These are phyloP conservation scores for Sigmodon hispidus DNA, from an alignment of 2,113 vertebrate genomes.

Conservation along the genomic window DNA sequence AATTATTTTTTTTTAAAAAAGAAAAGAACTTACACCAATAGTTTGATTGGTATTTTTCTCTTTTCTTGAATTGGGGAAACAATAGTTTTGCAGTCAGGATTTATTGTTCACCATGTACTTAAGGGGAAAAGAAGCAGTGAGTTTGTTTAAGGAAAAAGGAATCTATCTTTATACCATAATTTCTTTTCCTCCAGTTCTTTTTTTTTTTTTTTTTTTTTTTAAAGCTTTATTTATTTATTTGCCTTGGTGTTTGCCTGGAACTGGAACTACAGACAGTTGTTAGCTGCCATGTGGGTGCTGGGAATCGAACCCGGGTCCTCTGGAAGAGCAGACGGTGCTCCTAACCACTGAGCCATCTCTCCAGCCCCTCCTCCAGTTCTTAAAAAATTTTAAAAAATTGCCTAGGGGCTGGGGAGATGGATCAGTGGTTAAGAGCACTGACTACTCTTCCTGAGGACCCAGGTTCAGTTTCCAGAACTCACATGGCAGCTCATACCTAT, in stretches of 20 bases:
- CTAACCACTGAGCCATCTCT: no score
- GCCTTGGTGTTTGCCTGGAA: no score
- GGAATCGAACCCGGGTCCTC: no score
- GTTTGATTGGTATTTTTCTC: not conserved
- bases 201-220: no score
- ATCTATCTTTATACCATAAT: not conserved
- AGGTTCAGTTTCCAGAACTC: not conserved
- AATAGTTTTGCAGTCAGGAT: constrained; percentile 35
- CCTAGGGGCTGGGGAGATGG: not conserved
- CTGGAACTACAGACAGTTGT: no score
- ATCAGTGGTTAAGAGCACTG: not conserved
- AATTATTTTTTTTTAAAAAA: no score
- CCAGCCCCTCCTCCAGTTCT: no score
- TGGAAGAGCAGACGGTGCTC: no score
- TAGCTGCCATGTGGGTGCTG: no score
- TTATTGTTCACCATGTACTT: not conserved
- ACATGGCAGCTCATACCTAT: not conserved
- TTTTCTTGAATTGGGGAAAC: not conserved
- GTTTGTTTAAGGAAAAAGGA: constrained; percentile 39
- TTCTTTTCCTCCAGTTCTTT: constrained; percentile 29
- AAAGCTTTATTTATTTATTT: no score
- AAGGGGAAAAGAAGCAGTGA: not conserved
- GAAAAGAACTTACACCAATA: not conserved
- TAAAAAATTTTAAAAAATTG: not conserved
- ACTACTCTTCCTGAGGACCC: not conserved